These are phyloP conservation scores for Samia ricini DNA, from an alignment of 1,140 invertebrate genomes.

Conservation along the genomic window DNA sequence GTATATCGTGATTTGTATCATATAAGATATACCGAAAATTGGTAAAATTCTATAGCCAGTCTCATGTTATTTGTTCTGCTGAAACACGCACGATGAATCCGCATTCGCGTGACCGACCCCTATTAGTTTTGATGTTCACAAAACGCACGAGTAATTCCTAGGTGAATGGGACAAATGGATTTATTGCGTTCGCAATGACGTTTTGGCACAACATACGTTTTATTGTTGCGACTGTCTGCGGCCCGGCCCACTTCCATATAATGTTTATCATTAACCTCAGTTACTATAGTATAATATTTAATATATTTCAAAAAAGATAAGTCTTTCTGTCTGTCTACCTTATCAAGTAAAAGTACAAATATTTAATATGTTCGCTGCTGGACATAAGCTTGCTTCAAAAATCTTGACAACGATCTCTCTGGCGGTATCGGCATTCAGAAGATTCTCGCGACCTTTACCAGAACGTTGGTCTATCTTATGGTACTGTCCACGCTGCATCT, in stretches of 20 bases:
- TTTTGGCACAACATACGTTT: neutral
- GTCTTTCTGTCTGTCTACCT: no score
- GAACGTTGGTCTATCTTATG: no score
- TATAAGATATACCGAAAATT: neutral
- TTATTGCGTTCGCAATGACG: neutral
- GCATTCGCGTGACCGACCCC: neutral
- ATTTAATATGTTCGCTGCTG: no score
- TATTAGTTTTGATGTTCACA: neutral
- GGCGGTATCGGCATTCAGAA: no score
- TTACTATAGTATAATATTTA: no score
- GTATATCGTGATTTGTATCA: no score
- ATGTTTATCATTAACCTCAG: neutral
- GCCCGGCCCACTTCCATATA: neutral
- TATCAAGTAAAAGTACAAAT: no score
- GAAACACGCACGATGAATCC: neutral
- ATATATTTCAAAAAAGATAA: no score
- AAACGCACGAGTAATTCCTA: neutral
- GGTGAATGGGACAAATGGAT: neutral
- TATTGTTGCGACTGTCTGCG: neutral
- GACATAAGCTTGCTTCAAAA: no score
- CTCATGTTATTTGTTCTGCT: neutral
- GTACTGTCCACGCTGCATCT: no score
- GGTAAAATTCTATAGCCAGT: neutral
- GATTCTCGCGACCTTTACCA: no score
- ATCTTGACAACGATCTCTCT: no score